These are phyloP conservation scores for Cryptomyrus ogoouensis DNA, from an alignment of 2,113 vertebrate genomes.

Conservation along the genomic window DNA sequence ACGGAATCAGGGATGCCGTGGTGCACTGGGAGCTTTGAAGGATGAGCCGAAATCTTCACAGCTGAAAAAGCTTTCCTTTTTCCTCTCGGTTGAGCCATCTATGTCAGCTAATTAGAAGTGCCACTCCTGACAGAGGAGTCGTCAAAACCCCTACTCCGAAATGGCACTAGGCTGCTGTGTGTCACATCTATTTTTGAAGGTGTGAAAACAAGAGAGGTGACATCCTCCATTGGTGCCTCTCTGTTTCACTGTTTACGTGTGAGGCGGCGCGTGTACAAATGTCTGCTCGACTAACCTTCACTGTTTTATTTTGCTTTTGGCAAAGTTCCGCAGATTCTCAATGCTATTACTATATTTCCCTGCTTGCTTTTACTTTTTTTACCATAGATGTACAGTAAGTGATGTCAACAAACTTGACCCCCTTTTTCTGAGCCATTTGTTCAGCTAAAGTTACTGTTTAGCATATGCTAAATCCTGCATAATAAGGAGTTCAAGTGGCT, in stretches of 20 bases:
- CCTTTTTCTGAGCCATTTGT: background rate
- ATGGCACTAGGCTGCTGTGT: constrained; percentile 45
- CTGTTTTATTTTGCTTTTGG: constrained; percentile 6
- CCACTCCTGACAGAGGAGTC: constrained; percentile 48
- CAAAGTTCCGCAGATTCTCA: constrained; percentile 3
- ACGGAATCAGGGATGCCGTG: background rate
- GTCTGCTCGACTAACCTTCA: constrained; percentile 30
- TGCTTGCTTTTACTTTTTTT: background rate
- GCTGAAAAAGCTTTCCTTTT: constrained; percentile 35
- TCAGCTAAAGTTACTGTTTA: background rate
- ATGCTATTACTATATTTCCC: background rate
- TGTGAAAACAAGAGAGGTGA: constrained; percentile 51
- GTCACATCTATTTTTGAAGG: constrained; percentile 50
- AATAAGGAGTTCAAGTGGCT: background rate
- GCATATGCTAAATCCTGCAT: background rate
- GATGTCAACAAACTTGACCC: constrained; percentile 14
- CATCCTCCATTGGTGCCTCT: constrained; percentile 29
- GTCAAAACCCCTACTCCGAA: constrained; percentile 46
- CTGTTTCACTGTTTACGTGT: constrained; percentile 26
- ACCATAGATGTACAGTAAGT: background rate
- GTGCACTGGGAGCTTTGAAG: background rate
- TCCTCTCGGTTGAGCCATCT: constrained; percentile 35
- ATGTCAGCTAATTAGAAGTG: constrained; percentile 52
- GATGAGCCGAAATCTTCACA: background rate
- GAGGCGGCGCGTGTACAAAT: constrained; percentile 24